Evolutionary conservation across 1,140 invertebrate genomes (phyloP), one percentile per base, ranked within the genome.

Genomic region (Aphidius gifuensis): DNA sequence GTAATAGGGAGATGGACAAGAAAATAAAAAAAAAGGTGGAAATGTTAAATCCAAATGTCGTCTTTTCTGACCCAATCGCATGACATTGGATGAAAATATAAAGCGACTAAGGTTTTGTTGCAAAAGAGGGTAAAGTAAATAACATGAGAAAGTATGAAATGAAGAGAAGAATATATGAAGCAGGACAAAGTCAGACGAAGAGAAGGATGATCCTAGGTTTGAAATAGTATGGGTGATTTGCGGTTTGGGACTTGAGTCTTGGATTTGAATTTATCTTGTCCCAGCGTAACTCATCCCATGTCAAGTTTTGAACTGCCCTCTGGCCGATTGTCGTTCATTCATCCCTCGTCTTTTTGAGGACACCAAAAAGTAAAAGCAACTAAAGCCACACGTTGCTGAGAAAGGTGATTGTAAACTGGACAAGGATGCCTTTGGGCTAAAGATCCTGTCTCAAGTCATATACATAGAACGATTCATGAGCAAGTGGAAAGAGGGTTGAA

Each of bases 261-360:
- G 74, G 75, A 77, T 77, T 77, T 75, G 74, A 77, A 77, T 77
- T 76, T 75, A 75, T 76, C 73, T 75, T 73, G 69, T 71, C 68
- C 64, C 66, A 44, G 45, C 48, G 42, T 56, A 16, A n/a, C 48
- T 45, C 32, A 39, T 48, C 47, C 51, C 39, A 51, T 32, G n/a
- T 21, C 46, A 48, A 61, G 46, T 58, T 64, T 58, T 62, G 23
- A 32, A 32, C 23, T 32, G 23, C 23, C 23, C 55, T 58, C 64
- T 39, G 38, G 23, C 21, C 53, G 45, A 49, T 16, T 55, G 16
- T 11, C 50, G 7, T 58, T 61, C 38, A 9, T 60, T 60, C 58
- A 50, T 59, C 57, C 51, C 60, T 55, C 63, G 21, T 32, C 3
- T 42, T 55, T 43, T 11, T 42, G 9, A 55, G 39, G 53, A 32